These are phyloP conservation scores for Oxyruncus cristatus DNA, from an alignment of 2,113 vertebrate genomes.

Conservation along the genomic window DNA sequence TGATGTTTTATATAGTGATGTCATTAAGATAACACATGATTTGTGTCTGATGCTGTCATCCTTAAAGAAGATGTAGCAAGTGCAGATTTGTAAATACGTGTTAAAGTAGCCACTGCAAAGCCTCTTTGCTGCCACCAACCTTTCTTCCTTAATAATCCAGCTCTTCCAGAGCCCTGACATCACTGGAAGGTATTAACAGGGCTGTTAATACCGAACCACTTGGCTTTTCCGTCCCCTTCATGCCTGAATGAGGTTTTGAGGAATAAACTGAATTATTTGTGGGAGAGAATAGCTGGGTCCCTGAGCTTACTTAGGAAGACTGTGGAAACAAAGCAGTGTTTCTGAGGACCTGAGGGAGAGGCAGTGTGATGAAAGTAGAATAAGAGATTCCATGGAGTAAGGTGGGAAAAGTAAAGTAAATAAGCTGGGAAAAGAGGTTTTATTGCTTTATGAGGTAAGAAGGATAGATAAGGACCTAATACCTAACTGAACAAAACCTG, in stretches of 20 bases:
- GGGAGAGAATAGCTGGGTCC: neutral
- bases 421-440: neutral
- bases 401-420: neutral
- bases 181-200: neutral
- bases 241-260: neutral
- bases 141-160: neutral
- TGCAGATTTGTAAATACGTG: neutral
- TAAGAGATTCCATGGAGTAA: neutral
- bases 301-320: neutral
- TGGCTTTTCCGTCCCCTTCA: neutral
- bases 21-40: neutral
- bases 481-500: neutral
- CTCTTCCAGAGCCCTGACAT: neutral
- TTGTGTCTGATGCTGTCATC: conserved; percentile 8
- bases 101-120: neutral
- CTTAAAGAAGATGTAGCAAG: neutral
- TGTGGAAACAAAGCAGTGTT: neutral
- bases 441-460: neutral
- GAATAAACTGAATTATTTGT: neutral
- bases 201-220: neutral
- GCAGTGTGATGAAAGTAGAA: neutral
- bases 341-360: neutral
- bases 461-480: neutral
- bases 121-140: neutral
- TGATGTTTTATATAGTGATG: neutral